These are phyloP conservation scores for Brachylomia viminalis DNA, from an alignment of 2,888 invertebrate genomes.

Conservation along the genomic window DNA sequence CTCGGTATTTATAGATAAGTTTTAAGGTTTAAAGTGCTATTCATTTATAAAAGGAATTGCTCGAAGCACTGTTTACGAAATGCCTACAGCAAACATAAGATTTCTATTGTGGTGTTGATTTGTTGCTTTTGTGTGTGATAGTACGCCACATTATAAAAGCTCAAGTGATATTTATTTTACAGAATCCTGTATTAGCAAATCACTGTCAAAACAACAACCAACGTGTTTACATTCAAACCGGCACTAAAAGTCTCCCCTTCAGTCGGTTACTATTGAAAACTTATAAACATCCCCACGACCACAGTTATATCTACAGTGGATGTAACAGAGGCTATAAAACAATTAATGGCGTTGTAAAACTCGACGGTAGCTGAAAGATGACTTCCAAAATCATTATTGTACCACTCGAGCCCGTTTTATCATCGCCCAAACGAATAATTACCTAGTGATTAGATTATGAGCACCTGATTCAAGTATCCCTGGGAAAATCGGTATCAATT, in stretches of 20 bases:
- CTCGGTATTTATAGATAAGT: no score
- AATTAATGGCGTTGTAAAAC: conserved; percentile 86
- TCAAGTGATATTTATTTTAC: neutral
- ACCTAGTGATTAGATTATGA: conserved; percentile 66
- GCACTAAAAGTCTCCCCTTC: conserved; percentile 59
- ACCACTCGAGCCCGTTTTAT: conserved; percentile 77
- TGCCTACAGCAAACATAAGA: neutral
- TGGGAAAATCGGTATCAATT: conserved; percentile 74
- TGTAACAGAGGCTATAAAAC: conserved; percentile 84
- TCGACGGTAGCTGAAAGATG: conserved; percentile 79
- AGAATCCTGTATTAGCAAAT: conserved; percentile 18
- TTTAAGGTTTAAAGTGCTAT: neutral
- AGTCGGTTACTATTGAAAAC: conserved; percentile 72
- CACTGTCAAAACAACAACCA: conserved; percentile 23
- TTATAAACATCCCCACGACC: conserved; percentile 82
- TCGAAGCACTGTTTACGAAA: conserved; percentile 22
- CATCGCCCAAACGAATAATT: conserved; percentile 67
- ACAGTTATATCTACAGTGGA: conserved; percentile 84
- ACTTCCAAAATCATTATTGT: conserved; percentile 70
- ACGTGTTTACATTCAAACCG: conserved; percentile 60
- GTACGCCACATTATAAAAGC: neutral
- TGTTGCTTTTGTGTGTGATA: neutral
- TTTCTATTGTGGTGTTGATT: neutral
- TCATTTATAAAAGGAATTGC: neutral
- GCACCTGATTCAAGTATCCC: conserved; percentile 75